phyloP scores from a whole-genome alignment of 2,888 invertebrate genomes.

The Pimpla rufipes region DNA sequence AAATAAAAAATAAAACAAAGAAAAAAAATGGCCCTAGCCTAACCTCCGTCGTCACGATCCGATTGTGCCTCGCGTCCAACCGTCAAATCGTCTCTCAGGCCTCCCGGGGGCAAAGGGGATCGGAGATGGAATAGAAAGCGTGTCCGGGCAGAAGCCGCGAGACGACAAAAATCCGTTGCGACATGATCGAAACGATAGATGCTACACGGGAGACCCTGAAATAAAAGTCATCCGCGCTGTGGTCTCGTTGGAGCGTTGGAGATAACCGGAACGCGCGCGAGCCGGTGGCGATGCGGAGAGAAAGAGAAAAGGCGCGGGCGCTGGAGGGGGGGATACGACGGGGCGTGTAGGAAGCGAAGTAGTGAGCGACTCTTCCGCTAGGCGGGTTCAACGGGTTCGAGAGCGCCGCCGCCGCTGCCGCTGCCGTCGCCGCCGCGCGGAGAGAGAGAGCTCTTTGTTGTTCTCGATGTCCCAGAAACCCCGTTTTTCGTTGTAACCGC shows the following conservation, averaged over 20 bases:
- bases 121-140: slow-evolving; percentile 17
- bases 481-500: slow-evolving; percentile 71
- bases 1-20: too few species aligned
- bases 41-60: background rate
- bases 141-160: too few species aligned
- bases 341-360: slow-evolving; percentile 14
- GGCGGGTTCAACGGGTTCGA: slow-evolving; percentile 58
- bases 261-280: background rate
- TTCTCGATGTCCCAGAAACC: slow-evolving; percentile 79
- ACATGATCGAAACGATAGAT: slow-evolving; percentile 5
- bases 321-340: background rate
- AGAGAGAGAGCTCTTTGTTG: slow-evolving; percentile 73
- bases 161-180: slow-evolving; percentile 20
- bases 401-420: too few species aligned
- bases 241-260: background rate
- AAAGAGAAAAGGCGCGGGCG: background rate
- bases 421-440: too few species aligned
- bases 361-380: slow-evolving; percentile 26
- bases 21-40: too few species aligned
- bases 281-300: background rate
- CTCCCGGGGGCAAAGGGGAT: background rate
- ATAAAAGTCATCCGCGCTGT: background rate
- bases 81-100: background rate
- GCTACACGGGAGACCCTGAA: background rate
- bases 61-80: background rate